Evolutionary conservation across 2,888 invertebrate species (phyloP), one percentile per base, ranked within the genome.

Genomic region (Platerodrilus igneus): DNA sequence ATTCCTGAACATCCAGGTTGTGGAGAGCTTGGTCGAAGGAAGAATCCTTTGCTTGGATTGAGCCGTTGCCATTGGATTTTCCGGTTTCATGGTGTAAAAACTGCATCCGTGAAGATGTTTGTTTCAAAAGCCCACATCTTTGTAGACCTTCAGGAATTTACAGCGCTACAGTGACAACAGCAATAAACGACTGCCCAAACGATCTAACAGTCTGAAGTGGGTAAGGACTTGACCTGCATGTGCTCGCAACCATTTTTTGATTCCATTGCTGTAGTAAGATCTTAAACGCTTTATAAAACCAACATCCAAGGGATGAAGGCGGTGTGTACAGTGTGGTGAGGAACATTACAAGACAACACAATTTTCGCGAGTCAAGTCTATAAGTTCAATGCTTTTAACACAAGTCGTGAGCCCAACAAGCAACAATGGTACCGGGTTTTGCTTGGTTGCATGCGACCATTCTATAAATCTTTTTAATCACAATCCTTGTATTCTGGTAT

Each of bases 251-350:
- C 23, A 23, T 8, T 23, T 23, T 6, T 23, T 23, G 7, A 23
- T 10, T 9, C 10, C 23, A 6, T 23, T 23, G 23, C 23, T 23
- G 23, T 23, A 23, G 4, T 23, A 23, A 10, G 23, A 4, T 8
- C 23, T 23, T 4, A 23, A 9, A 4, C n/a, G 23, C 23, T 23
- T 23, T 10, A 23, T 23, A 23, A 23, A 23, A 5, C 23, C 23
- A n/a, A 23, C 9, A 9, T 23, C 23, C 9, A 23, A 10, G 4
- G 7, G 23, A 4, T n/a, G n/a, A n/a, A n/a, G n/a, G n/a, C n/a
- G n/a, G n/a, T n/a, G n/a, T n/a, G n/a, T n/a, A n/a, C n/a, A n/a
- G n/a, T n/a, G n/a, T 9, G 23, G 23, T 4, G 23, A 10, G 10
- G 10, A 23, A 23, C 23, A 23, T 4, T 9, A 6, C 23, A 23